Base-by-base conservation (phyloP, 2,113 vertebrate genomes). In the Nicator chloris region DNA sequence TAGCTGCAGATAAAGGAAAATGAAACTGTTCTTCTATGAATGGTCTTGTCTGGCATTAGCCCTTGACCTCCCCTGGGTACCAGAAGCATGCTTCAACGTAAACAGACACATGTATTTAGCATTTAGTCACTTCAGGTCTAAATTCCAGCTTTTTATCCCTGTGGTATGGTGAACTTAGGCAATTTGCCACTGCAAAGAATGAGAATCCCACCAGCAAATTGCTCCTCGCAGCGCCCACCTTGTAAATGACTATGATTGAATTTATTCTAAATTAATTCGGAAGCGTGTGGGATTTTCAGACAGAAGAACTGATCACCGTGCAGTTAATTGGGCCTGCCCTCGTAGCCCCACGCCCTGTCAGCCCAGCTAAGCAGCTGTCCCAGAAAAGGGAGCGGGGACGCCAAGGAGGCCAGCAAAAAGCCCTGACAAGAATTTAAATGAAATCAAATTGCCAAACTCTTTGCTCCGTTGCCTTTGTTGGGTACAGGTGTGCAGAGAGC, bases 181-280 rank as follows among this genome's bases (percentile, higher is more conserved):
- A 47, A 49, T 56, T 57, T 85, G 35, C 84, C 56, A 60, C 37
- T 70, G 30, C 59, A 83, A 77, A 76, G 84, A 66, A 51, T 17
- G 30, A 78, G 86, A 86, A 82, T 63, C 75, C 59, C 70, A 85
- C 47, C 71, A 88, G 78, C 31, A 86, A 92, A 70, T 10, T 40
- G 71, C 57, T 94, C 60, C 91, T 88, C 1, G 13, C 75, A 56
- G 91, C 0, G 7, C 82, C 47, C 90, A 91, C 47, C 90, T 82
- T 85, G 50, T 80, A 90, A 92, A 93, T 47, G 70, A 37, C 87
- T 72, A 50, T 85, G 93, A 91, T n/a, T 90, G 85, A 95, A 82
- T 86, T 84, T 88, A 63, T 88, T 81, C 78, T 93, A 86, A 96
- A 95, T 96, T 69, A 90, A 91, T 92, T 77, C 51, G 15, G 92